Evolutionary conservation across 64 coral and sea anemone genomes (phyloP).

Genomic region (Actinia equina): DNA sequence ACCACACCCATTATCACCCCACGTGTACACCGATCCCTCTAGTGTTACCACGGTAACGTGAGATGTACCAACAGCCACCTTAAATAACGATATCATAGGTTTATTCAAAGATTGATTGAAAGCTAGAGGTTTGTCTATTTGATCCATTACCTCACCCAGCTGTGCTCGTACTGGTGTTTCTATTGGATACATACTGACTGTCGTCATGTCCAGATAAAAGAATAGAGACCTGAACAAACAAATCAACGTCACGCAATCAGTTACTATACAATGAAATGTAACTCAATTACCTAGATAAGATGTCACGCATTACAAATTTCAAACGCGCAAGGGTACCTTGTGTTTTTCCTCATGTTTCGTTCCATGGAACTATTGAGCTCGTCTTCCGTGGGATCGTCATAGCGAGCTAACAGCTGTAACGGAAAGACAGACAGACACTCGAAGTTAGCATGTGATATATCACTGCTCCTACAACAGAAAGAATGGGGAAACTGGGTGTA

Average conservation of each 20-base stretch:
- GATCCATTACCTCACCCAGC: slow-evolving; percentile 62
- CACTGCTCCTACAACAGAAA: too few species aligned
- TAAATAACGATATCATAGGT: not conserved
- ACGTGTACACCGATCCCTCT: slow-evolving; percentile 81
- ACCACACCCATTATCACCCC: slow-evolving; percentile 89
- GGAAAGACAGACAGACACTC: not conserved
- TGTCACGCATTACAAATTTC: not conserved
- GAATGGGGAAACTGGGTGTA: too few species aligned
- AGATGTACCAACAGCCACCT: slow-evolving; percentile 87
- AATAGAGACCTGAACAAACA: slow-evolving; percentile 60
- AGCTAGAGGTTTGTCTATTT: too few species aligned
- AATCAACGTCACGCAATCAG: not conserved
- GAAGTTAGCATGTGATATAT: not conserved
- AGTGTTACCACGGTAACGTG: slow-evolving; percentile 92
- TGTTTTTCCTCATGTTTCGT: slow-evolving; percentile 60
- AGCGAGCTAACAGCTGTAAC: slow-evolving; percentile 63
- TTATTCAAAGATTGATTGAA: not conserved
- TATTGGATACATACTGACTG: slow-evolving; percentile 83
- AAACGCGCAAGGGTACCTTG: slow-evolving; percentile 24
- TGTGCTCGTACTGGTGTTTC: slow-evolving; percentile 77
- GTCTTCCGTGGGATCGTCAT: slow-evolving; percentile 87
- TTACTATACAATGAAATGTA: not conserved
- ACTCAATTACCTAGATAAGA: not conserved
- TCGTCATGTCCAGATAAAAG: slow-evolving; percentile 77
- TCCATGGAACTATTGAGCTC: slow-evolving; percentile 83